A percentile compares a stretch with the other conserved stretches of the same genome.
Conservation (phyloP, 2,113 vertebrate genomes). For the Chlorodrepanis virens region DNA sequence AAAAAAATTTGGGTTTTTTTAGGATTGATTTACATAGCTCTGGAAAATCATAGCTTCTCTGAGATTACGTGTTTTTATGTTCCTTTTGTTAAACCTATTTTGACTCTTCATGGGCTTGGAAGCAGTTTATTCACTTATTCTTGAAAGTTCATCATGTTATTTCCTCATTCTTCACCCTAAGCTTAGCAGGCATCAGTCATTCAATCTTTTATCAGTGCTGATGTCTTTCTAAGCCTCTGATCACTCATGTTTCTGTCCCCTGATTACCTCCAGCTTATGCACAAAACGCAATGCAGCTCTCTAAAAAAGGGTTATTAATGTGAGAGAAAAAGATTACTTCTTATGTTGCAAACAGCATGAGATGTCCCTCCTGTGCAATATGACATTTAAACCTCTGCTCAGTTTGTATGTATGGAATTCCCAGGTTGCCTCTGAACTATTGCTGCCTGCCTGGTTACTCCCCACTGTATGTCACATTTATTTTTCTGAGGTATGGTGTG, state of each 20-base stretch:
- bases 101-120: neutral
- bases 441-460: neutral
- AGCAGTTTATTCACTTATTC: neutral
- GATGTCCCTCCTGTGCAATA: neutral
- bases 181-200: neutral
- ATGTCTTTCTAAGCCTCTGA: neutral
- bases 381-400: slow-evolving; percentile 9
- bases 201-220: neutral
- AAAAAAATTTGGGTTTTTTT: neutral
- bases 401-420: neutral
- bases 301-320: neutral
- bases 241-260: neutral
- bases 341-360: neutral
- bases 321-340: neutral
- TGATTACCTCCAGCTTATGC: neutral
- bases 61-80: neutral
- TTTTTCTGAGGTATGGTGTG: neutral
- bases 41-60: neutral
- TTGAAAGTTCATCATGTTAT: neutral
- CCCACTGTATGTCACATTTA: neutral
- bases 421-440: neutral
- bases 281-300: neutral
- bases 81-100: neutral
- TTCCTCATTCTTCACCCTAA: neutral
- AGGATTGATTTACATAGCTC: neutral